These are phyloP conservation scores for Sternarchorhynchus goeldii DNA, from an alignment of 2,797 vertebrate species.

Conservation along the genomic window DNA sequence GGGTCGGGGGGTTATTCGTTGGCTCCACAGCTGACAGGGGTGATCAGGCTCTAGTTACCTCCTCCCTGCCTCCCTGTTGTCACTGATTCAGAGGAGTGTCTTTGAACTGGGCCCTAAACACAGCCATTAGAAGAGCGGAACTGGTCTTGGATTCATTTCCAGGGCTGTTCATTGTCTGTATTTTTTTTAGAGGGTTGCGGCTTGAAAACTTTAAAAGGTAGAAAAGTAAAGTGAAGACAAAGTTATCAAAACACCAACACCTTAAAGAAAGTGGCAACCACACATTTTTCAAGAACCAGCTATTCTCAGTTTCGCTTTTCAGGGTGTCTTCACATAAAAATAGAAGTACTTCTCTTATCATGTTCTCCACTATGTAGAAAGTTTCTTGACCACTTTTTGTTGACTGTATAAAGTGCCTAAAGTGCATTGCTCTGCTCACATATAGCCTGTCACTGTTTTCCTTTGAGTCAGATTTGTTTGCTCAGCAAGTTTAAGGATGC, in stretches of 20 bases:
- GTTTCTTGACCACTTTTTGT: conserved; percentile 23
- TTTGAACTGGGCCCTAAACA: conserved; percentile 1
- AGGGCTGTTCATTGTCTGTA: conserved; percentile 3
- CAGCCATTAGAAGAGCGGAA: conserved; percentile 15
- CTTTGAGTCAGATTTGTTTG: conserved; percentile 14
- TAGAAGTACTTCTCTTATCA: conserved; percentile 4
- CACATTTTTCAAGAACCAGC: conserved; percentile 14
- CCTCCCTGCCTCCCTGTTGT: conserved; percentile 27
- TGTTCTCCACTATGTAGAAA: conserved; percentile 14
- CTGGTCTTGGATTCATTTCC: conserved; percentile 15
- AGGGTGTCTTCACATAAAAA: neutral
- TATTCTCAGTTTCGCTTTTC: neutral
- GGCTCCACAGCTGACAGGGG: conserved; percentile 47
- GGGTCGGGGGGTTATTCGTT: neutral
- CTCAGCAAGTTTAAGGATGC: conserved; percentile 7
- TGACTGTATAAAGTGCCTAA: conserved; percentile 21
- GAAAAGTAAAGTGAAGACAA: neutral
- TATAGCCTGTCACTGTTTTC: conserved; percentile 2
- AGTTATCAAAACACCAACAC: conserved; percentile 23
- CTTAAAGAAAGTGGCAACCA: neutral
- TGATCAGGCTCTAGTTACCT: conserved; percentile 30
- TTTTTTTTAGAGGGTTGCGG: conserved; percentile 14
- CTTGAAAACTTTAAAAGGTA: neutral
- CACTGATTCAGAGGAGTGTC: conserved; percentile 17
- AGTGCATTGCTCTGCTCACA: neutral